These are phyloP conservation scores for Todiramphus saurophagus DNA, from an alignment of 2,113 vertebrate species.

Conservation along the genomic window DNA sequence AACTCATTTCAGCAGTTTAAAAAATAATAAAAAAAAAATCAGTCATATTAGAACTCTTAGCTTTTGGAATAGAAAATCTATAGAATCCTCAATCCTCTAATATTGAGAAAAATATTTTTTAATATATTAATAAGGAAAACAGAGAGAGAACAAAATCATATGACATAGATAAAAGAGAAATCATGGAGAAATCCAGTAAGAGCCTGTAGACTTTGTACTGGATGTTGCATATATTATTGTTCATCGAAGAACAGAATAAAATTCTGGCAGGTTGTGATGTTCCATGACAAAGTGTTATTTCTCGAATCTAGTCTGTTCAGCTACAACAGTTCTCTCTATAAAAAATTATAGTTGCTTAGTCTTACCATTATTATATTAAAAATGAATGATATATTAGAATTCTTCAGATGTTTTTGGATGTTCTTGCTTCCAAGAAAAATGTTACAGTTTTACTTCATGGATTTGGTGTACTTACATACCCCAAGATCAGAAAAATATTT, in stretches of 20 bases:
- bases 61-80: neutral
- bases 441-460: neutral
- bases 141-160: neutral
- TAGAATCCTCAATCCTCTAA: neutral
- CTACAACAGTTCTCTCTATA: neutral
- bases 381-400: neutral
- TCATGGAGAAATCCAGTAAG: neutral
- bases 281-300: neutral
- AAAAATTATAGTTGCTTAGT: neutral
- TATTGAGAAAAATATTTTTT: neutral
- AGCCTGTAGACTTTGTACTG: neutral
- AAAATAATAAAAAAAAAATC: too few relatives aligned
- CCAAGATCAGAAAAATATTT: neutral
- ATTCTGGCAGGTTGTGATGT: neutral
- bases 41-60: neutral
- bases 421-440: neutral
- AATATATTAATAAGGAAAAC: neutral
- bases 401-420: neutral
- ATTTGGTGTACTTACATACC: neutral
- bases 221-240: neutral
- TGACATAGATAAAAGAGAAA: neutral
- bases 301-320: neutral
- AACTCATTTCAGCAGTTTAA: neutral
- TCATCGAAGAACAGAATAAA: neutral
- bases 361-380: neutral